Conservation (phyloP, 2,888 invertebrate genomes). For the Oscheius sp. region DNA sequence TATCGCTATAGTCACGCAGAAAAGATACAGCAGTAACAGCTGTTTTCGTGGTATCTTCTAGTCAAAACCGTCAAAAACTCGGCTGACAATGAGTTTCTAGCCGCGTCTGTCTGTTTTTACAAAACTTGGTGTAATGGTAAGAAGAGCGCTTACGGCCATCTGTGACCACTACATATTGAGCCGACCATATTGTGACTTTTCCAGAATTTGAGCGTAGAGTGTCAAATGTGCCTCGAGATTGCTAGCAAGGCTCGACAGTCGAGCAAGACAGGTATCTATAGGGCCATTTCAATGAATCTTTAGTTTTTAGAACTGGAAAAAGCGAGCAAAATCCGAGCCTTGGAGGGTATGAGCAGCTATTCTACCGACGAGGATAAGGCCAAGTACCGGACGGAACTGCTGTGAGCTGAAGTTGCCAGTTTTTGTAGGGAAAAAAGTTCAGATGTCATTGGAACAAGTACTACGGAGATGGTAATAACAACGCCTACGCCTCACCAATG, state of each 20-base stretch:
- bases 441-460: conserved; percentile 41
- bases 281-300: background rate
- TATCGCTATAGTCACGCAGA: too few species aligned
- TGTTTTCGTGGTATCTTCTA: too few species aligned
- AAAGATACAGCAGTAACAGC: too few species aligned
- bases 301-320: conserved; percentile 24
- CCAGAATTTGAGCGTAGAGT: background rate
- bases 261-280: conserved; percentile 9
- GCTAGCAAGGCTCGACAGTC: conserved; percentile 18
- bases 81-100: too few species aligned
- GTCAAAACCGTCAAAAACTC: too few species aligned
- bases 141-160: too few species aligned
- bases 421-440: background rate
- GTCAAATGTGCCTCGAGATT: conserved; percentile 31
- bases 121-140: too few species aligned
- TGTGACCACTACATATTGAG: too few species aligned
- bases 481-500: background rate
- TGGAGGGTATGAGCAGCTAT: conserved; percentile 14
- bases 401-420: background rate
- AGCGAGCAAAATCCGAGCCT: conserved; percentile 7
- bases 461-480: conserved; percentile 30
- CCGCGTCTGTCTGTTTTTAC: too few species aligned
- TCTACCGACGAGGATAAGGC: background rate
- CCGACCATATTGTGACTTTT: background rate
- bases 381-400: conserved; percentile 14